A percentile compares a stretch with the other conserved stretches of the same genome.
Conservation (phyloP, 2,888 invertebrate species). For the Exephanes ischioxanthus region DNA sequence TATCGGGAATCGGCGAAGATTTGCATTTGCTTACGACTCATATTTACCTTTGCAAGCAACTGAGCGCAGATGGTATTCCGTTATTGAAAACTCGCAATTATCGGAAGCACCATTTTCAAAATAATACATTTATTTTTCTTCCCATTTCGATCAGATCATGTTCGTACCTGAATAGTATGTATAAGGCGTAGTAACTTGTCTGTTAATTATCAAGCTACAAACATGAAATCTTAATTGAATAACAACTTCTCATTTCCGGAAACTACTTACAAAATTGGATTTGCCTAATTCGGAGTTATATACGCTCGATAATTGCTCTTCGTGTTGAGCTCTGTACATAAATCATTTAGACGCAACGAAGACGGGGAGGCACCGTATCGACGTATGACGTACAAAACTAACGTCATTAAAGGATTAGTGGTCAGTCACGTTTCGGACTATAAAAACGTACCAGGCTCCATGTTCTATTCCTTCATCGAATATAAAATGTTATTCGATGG, state of each 20-base stretch:
- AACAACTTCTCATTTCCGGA: neutral
- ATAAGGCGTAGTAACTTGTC: neutral
- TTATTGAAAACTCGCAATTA: neutral
- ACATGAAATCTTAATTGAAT: neutral
- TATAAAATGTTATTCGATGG: neutral
- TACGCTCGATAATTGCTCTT: conserved; percentile 4
- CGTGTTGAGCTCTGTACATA: conserved; percentile 36
- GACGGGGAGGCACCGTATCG: conserved; percentile 47
- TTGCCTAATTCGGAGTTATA: neutral
- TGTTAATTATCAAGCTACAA: neutral
- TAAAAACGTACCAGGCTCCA: conserved; percentile 19
- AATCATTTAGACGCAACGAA: conserved; percentile 45
- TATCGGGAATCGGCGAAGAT: too few species aligned
- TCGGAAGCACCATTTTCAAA: neutral
- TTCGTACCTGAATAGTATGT: neutral
- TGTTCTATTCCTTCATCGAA: neutral
- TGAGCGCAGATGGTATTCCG: neutral
- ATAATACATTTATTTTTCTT: neutral
- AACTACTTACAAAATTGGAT: conserved; percentile 1
- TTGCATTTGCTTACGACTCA: too few species aligned
- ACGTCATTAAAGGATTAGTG: conserved; percentile 67
- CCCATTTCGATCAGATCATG: neutral
- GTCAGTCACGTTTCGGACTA: conserved; percentile 66
- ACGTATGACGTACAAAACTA: conserved; percentile 63
- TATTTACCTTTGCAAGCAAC: neutral